Base-by-base conservation (phyloP, 2,113 vertebrate species). In the Cygnus buccinator region DNA sequence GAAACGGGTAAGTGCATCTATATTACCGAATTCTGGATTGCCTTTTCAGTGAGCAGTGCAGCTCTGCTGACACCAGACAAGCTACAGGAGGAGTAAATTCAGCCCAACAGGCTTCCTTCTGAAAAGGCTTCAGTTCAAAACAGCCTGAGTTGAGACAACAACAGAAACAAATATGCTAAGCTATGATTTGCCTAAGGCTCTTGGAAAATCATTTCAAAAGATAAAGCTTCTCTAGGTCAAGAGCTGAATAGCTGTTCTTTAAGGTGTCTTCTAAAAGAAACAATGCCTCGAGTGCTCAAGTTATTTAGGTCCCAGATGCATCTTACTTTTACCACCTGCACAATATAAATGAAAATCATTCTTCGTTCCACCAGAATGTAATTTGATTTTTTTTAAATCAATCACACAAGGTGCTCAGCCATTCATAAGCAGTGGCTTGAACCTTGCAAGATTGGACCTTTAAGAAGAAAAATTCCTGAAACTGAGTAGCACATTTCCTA, bases 271-370 rank as follows among this genome's bases (percentile, higher is more conserved):
- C 92, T 71, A n/a, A 90, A 94, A 95, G 89, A 89, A 88, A 84
- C n/a, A 96, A 97, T 90, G 84, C 75, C 94, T 91, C 66, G 75
- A 94, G 85, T 86, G 58, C 76, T 94, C 75, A 62, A 90, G 33
- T 89, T 57, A 65, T 75, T 95, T 67, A 79, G 72, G 79, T 90
- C 78, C 78, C 87, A 77, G 72, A 91, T 46, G 70, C 67, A 94
- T 82, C 84, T 91, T 81, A 61, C 78, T 96, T 94, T 94, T 95
- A 92, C 88, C 57, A 91, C 87, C 84, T 90, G 75, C 90, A 88
- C 89, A 97, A 89, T 72, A 92, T 21, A 97, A 95, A 89, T 71
- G 61, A 94, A 96, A 95, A 96, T 95, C 58, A 50, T 91, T 94
- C 92, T 90, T 92, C 73, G 54, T 94, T 96, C 79, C 59, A 78